Evolutionary conservation across 2,113 vertebrate species (phyloP), one percentile per base, ranked within the genome.

Genomic region (Oreochromis tanganicae): DNA sequence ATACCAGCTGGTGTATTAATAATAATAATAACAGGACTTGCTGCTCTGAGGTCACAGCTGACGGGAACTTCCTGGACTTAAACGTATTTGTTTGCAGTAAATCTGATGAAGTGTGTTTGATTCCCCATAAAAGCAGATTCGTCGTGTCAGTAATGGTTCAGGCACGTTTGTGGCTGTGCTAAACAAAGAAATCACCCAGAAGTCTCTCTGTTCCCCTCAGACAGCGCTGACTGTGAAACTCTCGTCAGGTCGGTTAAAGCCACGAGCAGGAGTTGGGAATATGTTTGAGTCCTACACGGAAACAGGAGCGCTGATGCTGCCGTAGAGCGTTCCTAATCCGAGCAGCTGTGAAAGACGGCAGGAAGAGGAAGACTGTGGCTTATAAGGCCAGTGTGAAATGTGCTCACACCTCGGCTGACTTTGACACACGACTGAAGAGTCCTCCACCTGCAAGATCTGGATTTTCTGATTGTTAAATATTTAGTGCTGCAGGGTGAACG

Each of bases 401-500:
- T 0, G n/a, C 54, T 55, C 54, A 6, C n/a, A 55, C 3, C 52
- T 21, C 52, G 5, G 52, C 52, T 21, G 52, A 1, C n/a, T 24
- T 24, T 12, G 19, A 54, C 54, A 55, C 54, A 7, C 0, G 27
- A 59, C 56, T 59, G 56, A 2, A 29, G 56, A 59, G 56, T 59
- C 27, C 55, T 29, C 13, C 56, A 16, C 27, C 56, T 59, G 56
- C 56, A 59, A 59, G 14, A 59, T 59, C 56, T 5, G 4, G 50
- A 52, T n/a, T 52, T 52, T 52, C 17, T n/a, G 50, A 19, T 52
- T n/a, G 17, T 5, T 52, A 52, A 52, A 52, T n/a, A 52, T 52
- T 19, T n/a, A 0, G 8, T 2, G 17, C 50, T n/a, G 17, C 50
- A 52, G 50, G 4, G 17, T 52, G 50, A 52, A n/a, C 0, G 50